Base-by-base conservation (phyloP, 2,888 invertebrate genomes). In the Caenorhabditis macrosperma region DNA sequence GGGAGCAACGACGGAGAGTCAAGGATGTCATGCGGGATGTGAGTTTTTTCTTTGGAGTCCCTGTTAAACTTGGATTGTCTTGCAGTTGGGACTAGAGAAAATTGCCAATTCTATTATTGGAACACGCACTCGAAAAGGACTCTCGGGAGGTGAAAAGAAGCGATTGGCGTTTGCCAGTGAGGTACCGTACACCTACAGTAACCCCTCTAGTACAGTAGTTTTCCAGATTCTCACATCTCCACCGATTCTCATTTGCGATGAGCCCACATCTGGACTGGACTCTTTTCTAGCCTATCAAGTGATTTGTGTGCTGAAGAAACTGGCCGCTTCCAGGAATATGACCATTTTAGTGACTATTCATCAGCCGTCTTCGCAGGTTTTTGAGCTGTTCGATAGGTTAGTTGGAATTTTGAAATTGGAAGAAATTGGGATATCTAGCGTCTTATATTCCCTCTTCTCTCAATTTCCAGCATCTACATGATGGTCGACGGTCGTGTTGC, bases 61-160 rank as follows among this genome's bases (percentile, higher is more conserved):
- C 6, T 9, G 9, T 7, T 9, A 9, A 5, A 33, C 33, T 9
- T 5, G 33, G 33, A 20, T 10, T 12, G 5, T n/a, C 17, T 57
- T 84, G 17, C 55, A 85, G 85, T 59, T 86, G 1, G 86, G 86
- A 5, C 67, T 94, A 94, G 0, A 91, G 95, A 2, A 92, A 93
- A 1, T 93, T 94, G 93, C 94, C 10, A 92, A 95, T 84, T 94
- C 94, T 0, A 92, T 94, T 71, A 96, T 97, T 72, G 96, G 96
- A 0, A 93, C 93, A 0, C 92, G 83, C 12, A 94, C 94, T 35
- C 93, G 94, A 17, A 95, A 95, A 91, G 94, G 95, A 0, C 92
- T 97, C 0, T 97, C 96, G 0, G 97, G 97, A 0, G 97, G 97
- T 0, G 97, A 97, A 91, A 94, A 94, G 90, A 97, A 97, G 90